phyloP scores from a whole-genome alignment of 2,888 invertebrate genomes.

The Drosophila dives region DNA sequence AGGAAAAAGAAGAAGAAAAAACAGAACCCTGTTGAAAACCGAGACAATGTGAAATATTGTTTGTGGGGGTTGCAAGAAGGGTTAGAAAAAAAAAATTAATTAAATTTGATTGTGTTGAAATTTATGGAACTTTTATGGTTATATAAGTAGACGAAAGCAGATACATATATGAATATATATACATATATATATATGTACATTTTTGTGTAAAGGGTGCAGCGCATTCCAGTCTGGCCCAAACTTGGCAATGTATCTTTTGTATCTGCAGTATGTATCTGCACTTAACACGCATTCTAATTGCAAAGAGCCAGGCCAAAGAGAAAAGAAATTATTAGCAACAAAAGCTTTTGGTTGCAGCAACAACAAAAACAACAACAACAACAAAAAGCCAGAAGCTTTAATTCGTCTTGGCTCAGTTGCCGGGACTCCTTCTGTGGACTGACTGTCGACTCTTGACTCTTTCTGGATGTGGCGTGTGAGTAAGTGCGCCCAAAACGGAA shows the following conservation, averaged over 20 bases:
- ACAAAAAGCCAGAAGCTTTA: constrained; percentile 58
- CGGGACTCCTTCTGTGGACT: constrained; percentile 27
- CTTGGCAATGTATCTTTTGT: constrained; percentile 40
- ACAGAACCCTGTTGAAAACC: constrained; percentile 52
- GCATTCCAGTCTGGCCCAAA: constrained; percentile 37
- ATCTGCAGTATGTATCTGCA: constrained; percentile 62
- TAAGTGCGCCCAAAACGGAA: constrained; percentile 78
- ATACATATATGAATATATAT: constrained; percentile 4
- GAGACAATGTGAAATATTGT: constrained; percentile 52
- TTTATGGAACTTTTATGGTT: constrained; percentile 59
- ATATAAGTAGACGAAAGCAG: constrained; percentile 9
- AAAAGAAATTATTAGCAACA: constrained; percentile 81
- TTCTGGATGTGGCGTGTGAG: constrained; percentile 70
- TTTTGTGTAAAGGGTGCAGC: constrained; percentile 45
- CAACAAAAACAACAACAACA: neutral
- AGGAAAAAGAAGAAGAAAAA: constrained; percentile 31
- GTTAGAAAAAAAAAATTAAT: constrained; percentile 66
- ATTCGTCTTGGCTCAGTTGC: constrained; percentile 52
- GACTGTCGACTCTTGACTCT: constrained; percentile 12
- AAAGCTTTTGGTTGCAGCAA: constrained; percentile 59
- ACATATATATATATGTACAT: neutral
- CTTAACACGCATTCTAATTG: constrained; percentile 85
- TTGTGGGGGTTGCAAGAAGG: constrained; percentile 53
- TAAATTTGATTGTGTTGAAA: constrained; percentile 76
- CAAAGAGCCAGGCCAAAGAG: constrained; percentile 62